Conservation (phyloP, 1,140 invertebrate species). For the Drosophila bipectinata region DNA sequence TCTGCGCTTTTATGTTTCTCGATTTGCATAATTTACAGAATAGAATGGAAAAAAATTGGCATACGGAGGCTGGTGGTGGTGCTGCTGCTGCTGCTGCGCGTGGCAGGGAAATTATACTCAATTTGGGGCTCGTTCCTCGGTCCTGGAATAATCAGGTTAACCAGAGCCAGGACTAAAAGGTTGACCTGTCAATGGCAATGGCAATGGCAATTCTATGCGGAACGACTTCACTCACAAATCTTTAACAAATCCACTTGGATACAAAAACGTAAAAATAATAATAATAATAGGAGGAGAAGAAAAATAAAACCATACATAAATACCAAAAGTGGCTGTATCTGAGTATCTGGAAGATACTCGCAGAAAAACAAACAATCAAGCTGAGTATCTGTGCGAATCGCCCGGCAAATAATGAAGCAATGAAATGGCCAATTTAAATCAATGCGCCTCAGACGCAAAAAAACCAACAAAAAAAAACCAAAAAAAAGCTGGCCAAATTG, state of each 20-base stretch:
- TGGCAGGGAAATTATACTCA: slow-evolving; percentile 36
- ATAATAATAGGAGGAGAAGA: neutral
- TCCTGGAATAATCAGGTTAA: slow-evolving; percentile 37
- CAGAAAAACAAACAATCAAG: slow-evolving; percentile 61
- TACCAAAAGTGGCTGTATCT: neutral
- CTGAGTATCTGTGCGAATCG: slow-evolving; percentile 46
- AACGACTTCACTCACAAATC: slow-evolving; percentile 34
- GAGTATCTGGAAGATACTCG: neutral
- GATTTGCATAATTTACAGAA: slow-evolving; percentile 59
- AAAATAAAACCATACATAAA: neutral
- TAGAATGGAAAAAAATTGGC: slow-evolving; percentile 25
- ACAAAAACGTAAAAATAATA: slow-evolving; percentile 24
- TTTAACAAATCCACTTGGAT: slow-evolving; percentile 47
- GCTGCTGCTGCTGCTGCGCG: neutral
- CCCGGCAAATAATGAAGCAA: slow-evolving; percentile 66
- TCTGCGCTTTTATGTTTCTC: slow-evolving; percentile 47
- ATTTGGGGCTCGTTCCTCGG: slow-evolving; percentile 24
- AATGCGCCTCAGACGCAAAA: slow-evolving; percentile 46
- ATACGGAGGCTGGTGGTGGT: slow-evolving; percentile 11
- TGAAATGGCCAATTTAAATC: slow-evolving; percentile 75
- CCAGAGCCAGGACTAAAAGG: slow-evolving; percentile 10
- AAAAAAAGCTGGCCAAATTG: slow-evolving; percentile 36
- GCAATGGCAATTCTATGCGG: slow-evolving; percentile 17
- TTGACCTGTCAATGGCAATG: slow-evolving; percentile 42
- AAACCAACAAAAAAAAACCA: neutral